Evolutionary conservation across 2,888 invertebrate species (phyloP).

Genomic region (Lepidocyrtinus sp.): DNA sequence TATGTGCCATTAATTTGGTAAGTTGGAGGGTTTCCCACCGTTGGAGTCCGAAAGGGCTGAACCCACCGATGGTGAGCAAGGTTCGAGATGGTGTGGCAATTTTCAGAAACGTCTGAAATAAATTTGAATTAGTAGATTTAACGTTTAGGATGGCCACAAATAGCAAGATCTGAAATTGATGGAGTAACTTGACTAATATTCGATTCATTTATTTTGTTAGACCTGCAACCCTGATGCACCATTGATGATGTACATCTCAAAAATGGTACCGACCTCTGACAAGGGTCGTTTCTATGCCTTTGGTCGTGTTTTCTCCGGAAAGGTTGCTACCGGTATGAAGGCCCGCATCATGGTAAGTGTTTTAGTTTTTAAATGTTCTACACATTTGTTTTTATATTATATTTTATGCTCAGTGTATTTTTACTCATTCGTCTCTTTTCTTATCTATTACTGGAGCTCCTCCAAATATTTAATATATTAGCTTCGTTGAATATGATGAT

Average conservation of each 20-base stretch:
- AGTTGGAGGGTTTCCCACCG: slow-evolving; percentile 52
- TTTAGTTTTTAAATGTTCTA: not conserved
- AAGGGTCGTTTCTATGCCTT: slow-evolving; percentile 99
- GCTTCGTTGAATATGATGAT: slow-evolving; percentile 61
- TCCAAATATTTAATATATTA: not conserved
- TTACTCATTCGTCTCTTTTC: not conserved
- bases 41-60: slow-evolving; percentile 69
- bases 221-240: slow-evolving; percentile 97
- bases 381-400: slow-evolving; percentile 71
- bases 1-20: slow-evolving; percentile 25
- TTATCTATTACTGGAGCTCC: not conserved
- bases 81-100: slow-evolving; percentile 50
- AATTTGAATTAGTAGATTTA: not conserved
- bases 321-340: slow-evolving; percentile 90
- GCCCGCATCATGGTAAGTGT: slow-evolving; percentile 74
- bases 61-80: slow-evolving; percentile 62
- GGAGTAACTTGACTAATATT: not conserved
- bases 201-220: slow-evolving; percentile 73
- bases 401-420: no score
- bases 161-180: no score
- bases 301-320: slow-evolving; percentile 99
- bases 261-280: slow-evolving; percentile 99
- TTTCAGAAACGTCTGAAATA: slow-evolving; percentile 65
- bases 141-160: no score
- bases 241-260: slow-evolving; percentile 99